Base-by-base conservation (phyloP, 2,888 invertebrate genomes). In the Melieria crassipennis region DNA sequence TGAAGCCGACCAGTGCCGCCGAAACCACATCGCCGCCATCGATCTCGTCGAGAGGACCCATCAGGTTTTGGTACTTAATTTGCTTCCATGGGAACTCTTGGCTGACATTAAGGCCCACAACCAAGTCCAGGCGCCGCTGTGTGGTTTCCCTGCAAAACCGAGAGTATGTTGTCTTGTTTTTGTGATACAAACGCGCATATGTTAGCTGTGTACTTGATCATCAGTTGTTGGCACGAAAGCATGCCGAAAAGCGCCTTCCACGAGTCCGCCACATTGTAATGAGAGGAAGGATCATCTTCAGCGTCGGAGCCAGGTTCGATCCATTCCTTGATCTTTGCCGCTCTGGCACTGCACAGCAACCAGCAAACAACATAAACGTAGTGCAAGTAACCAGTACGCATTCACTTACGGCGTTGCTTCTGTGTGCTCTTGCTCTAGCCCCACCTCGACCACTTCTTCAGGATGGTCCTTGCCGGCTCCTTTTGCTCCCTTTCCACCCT, bases 31-130 rank as follows among this genome's bases (percentile, higher is more conserved):
- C 86, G 47, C 89, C 87, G 70, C 89, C 89, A 0, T 89, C 88
- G 1, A 87, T 74, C 74, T 89, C 80, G 47, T 85, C 83, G 43
- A 85, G 81, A 4, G 94, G 88, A 78, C 93, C 92, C 65, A 90
- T 87, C 2, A 94, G 86, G 60, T 89, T 86, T 48, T 89, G 88
- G 82, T 90, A 93, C 30, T 86, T 87, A 0, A 93, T 86, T 73
- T 87, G 88, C 73, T 91, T 91, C 93, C 93, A 94, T 0, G 94
- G 93, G 79, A 89, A 91, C 82, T 94, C 93, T 16, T 91, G 89
- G 1, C 91, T 92, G 0, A 94, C 89, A 80, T 93, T 89, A 52
- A 89, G 87, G 0, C 93, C 94, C 57, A 93, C 89, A 3, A 90
- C 88, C 76, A 92, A 88, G 73, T 91, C 91, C 10, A 93, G 83